Conservation (phyloP, 2,888 invertebrate genomes). For the Chrysina gloriosa region DNA sequence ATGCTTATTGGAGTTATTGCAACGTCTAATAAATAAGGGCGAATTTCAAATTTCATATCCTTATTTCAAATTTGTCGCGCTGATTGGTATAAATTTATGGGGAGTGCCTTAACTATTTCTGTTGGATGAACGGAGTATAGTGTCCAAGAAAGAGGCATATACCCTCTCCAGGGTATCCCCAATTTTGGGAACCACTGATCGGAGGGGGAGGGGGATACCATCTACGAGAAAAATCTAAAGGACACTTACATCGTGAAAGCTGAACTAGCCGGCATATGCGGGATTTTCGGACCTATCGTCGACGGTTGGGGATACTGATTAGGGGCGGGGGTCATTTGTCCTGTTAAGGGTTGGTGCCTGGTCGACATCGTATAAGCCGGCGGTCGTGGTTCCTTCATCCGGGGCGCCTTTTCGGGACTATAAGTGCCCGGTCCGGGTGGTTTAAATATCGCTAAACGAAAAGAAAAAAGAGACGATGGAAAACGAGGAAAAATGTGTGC, state of each 20-base stretch:
- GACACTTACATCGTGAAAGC: conserved; percentile 67
- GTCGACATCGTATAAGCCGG: conserved; percentile 71
- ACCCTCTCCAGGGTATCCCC: no score
- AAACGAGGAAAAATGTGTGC: background rate
- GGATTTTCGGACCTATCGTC: conserved; percentile 67
- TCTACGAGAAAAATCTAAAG: background rate
- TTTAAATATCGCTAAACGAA: conserved; percentile 54
- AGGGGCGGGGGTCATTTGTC: conserved; percentile 69
- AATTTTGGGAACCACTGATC: no score
- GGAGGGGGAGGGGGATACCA: no score
- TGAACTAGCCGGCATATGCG: conserved; percentile 66
- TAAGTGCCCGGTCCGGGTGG: conserved; percentile 76
- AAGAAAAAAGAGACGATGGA: background rate
- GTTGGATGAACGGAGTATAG: no score
- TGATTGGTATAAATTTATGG: no score
- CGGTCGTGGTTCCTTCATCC: conserved; percentile 68
- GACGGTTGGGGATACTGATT: conserved; percentile 70
- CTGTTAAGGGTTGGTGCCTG: conserved; percentile 58
- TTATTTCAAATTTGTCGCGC: no score
- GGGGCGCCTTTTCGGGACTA: conserved; percentile 69
- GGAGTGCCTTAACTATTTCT: no score
- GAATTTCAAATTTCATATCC: no score
- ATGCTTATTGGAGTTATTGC: no score
- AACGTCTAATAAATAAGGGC: no score
- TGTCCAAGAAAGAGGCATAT: no score